These are phyloP conservation scores for Scylla paramamosain DNA, from an alignment of 1,140 invertebrate species.

Conservation along the genomic window DNA sequence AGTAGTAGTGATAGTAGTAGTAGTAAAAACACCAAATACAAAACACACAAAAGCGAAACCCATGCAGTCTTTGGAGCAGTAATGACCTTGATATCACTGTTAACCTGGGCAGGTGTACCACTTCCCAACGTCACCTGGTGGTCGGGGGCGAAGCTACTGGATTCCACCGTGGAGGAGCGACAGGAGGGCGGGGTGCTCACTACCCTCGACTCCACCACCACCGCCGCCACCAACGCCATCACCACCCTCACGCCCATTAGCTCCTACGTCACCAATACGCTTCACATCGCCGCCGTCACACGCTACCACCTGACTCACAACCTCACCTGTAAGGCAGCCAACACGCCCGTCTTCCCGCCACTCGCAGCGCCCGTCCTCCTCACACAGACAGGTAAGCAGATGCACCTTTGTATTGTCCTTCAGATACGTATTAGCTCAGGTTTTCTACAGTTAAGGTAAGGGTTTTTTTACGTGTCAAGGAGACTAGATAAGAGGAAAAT, in stretches of 20 bases:
- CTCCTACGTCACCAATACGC: conserved; percentile 64
- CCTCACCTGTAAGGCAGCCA: conserved; percentile 65
- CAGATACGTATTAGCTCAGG: no score
- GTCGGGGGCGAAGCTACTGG: conserved; percentile 56
- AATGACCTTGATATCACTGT: no score
- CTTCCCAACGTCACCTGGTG: conserved; percentile 73
- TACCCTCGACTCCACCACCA: not conserved
- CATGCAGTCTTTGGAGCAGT: no score
- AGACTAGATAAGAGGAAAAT: no score
- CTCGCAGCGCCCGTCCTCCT: conserved; percentile 37
- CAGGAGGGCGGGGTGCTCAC: not conserved
- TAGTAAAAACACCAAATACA: no score
- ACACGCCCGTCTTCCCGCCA: conserved; percentile 59
- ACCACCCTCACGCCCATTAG: not conserved
- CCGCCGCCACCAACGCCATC: not conserved
- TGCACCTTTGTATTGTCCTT: no score
- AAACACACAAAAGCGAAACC: no score
- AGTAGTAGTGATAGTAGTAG: no score
- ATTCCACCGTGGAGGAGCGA: conserved; percentile 47
- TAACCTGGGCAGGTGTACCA: conserved; percentile 4
- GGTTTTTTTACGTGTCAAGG: no score
- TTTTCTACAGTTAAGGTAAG: no score
- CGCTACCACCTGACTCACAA: conserved; percentile 50
- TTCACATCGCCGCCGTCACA: conserved; percentile 48
- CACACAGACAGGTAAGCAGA: conserved; percentile 44